Base-by-base conservation (phyloP, 1,140 invertebrate genomes). In the Palaemon carinicauda region DNA sequence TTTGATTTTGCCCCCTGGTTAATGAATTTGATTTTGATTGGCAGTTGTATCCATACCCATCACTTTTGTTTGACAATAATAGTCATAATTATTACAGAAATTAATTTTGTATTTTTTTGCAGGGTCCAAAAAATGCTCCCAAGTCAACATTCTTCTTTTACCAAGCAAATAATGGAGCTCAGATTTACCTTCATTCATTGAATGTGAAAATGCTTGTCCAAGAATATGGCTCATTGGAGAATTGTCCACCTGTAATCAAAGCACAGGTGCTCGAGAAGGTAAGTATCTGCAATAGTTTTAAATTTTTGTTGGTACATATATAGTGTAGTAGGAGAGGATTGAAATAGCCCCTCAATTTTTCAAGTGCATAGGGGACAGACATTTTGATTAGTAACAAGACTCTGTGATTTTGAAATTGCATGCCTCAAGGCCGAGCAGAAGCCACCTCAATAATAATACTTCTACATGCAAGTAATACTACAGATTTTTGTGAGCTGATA, bases 191-290 rank as follows among this genome's bases (percentile, higher is more conserved):
- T 71, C 96, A 98, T 92, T 95, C 96, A 4, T 91, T 99, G 88
- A 99, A 99, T 92, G 94, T 96, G 3, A 95, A 95, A 77, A 98
- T 98, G 94, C 91, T 99, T 87, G 95, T 96, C 90, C 94, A 95
- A 69, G 94, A 96, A 71, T 98, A 97, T 92, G 96, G 96, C 21
- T 93, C 93, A 69, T 93, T 98, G 71, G 95, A 96, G 85, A 92
- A 94, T 60, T 95, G 95, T 85, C 98, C 98, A 0, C 91, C 92
- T n/a, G 90, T 92, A 12, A 94, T 99, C 51, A 91, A 89, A 53
- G 93, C 91, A 21, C 87, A 74, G 54, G 86, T 89, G 52, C 56
- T 89, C 5, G 88, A 89, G 33, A 89, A 87, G 85, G 88, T 86
- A 27, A 65, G 75, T 0, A 17, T 3, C 19, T 7, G 19, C n/a